These are phyloP conservation scores for Hanleya hanleyi DNA, from an alignment of 2,888 invertebrate species.

Conservation along the genomic window DNA sequence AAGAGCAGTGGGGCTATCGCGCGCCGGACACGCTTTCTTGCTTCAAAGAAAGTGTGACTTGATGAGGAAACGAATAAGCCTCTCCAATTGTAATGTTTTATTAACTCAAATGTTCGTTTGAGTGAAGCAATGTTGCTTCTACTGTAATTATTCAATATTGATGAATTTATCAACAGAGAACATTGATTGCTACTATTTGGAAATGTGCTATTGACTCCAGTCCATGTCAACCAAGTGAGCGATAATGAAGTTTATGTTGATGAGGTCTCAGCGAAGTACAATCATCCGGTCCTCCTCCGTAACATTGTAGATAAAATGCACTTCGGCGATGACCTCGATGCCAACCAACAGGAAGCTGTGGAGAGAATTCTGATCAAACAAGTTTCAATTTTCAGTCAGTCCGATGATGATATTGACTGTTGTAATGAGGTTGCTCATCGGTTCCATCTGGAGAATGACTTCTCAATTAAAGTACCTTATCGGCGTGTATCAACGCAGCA, in stretches of 20 bases:
- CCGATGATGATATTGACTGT: constrained; percentile 16
- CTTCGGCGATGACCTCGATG: neutral
- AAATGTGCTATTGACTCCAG: neutral
- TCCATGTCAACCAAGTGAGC: neutral
- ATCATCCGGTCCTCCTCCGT: neutral
- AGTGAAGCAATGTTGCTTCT: no score
- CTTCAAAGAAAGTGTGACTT: no score
- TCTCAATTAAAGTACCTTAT: constrained; percentile 20
- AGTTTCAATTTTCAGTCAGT: neutral
- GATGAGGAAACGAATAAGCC: no score
- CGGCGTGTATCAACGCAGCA: constrained; percentile 28
- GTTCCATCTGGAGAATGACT: constrained; percentile 1
- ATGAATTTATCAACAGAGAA: no score
- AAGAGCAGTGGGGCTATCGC: no score
- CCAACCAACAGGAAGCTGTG: neutral
- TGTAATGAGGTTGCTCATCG: constrained; percentile 12
- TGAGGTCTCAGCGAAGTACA: neutral
- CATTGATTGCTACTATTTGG: neutral
- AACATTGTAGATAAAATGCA: neutral
- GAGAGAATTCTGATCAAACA: neutral
- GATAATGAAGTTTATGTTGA: neutral
- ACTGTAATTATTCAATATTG: no score
- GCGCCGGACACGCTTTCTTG: no score
- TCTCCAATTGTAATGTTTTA: no score
- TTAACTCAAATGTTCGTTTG: no score